Evolutionary conservation across 2,797 vertebrate species (phyloP), one percentile per base, ranked within the genome.

Genomic region (Lepus townsendii): DNA sequence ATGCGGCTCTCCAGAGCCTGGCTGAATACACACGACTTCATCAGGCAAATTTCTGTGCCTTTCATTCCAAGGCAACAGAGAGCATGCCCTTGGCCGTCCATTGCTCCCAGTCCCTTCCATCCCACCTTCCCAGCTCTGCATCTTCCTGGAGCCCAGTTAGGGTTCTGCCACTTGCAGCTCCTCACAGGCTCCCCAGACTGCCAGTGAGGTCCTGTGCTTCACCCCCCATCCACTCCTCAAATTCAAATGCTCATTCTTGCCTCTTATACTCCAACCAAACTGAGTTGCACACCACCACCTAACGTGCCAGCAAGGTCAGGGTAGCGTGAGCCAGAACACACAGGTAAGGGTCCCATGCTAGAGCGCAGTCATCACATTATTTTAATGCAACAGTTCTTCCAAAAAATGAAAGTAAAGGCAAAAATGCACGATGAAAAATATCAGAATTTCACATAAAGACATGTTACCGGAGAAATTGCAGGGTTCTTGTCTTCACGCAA

Each of bases 391-490:
- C 30, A 26, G 47, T 71, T 95, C 35, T 57, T 57, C 19, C 19
- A 57, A 35, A 50, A 83, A 50, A 92, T 26, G 2, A 83, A 90
- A 93, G 76, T 60, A 14, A 60, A 73, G 22, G 6, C 60, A 77
- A 85, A 85, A 91, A 72, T 77, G n/a, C 26, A 85, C 30, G 12
- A 68, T 50, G 62, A 47, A 88, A 90, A 90, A 77, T 52, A 42
- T 8, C 19, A 88, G 78, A 38, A 52, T 54, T 79, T 86, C 57
- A 93, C 71, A 66, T 85, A 75, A 92, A 88, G 62, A 26, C 14
- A 16, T 3, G 35, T 35, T 35, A 35, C 35, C 35, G 3, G 35
- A 35, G 35, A 35, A 35, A 35, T 35, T 35, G 35, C 35, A 35
- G 3, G 35, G 35, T 35, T 35, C 35, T 35, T 35, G 35, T 35